A percentile compares a stretch with the other conserved stretches of the same genome.
Conservation (phyloP, 2,113 vertebrate species). For the Hyperopisus bebe region DNA sequence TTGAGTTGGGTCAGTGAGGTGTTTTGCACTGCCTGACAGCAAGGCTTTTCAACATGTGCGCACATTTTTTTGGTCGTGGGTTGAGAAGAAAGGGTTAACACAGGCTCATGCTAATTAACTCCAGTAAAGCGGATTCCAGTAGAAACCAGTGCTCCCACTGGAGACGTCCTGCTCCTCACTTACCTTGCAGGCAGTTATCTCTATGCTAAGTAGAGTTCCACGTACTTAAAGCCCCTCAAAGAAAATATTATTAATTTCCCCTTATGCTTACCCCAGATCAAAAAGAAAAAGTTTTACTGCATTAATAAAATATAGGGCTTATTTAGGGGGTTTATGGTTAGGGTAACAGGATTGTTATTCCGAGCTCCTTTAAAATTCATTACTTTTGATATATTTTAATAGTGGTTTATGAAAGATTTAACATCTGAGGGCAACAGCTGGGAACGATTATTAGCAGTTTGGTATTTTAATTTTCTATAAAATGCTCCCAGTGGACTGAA, state of each 20-base stretch:
- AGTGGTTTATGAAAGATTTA: constrained; percentile 16
- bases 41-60: neutral
- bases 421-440: neutral
- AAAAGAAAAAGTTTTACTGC: constrained; percentile 21
- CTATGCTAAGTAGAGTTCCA: constrained; percentile 25
- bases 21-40: neutral
- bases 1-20: neutral
- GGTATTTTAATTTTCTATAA: neutral
- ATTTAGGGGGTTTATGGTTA: constrained; percentile 29
- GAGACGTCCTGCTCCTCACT: neutral
- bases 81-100: constrained; percentile 8
- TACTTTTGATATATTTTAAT: constrained; percentile 24
- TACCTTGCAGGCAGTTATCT: constrained; percentile 23
- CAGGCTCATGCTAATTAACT: constrained; percentile 34
- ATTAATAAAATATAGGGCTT: constrained; percentile 32
- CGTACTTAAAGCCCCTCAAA: constrained; percentile 21
- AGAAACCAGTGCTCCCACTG: constrained; percentile 29
- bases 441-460: constrained; percentile 8
- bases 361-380: constrained; percentile 25
- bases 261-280: constrained; percentile 28
- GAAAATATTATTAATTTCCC: constrained; percentile 33
- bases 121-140: constrained; percentile 18
- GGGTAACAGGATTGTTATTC: constrained; percentile 20
- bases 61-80: neutral
- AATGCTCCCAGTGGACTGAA: neutral